These are phyloP conservation scores for Dromiciops gliroides DNA, from an alignment of 2,113 vertebrate genomes.

Conservation along the genomic window DNA sequence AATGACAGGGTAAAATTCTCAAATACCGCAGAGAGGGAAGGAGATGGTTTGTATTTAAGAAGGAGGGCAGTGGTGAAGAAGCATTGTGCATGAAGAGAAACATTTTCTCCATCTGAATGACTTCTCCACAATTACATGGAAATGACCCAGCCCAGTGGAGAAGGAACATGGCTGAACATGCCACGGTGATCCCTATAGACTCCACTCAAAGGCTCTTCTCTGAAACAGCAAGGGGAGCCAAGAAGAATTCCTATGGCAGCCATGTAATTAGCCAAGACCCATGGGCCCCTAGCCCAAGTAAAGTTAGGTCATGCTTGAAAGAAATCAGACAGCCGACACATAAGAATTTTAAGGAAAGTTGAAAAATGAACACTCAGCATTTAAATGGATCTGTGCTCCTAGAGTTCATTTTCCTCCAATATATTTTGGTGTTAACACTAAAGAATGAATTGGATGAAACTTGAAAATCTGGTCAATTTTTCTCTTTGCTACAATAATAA, in stretches of 20 bases:
- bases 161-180: background rate
- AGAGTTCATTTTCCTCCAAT: background rate
- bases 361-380: conserved; percentile 11
- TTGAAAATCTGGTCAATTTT: background rate
- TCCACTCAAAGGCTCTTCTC: background rate
- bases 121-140: conserved; percentile 57
- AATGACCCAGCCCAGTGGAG: conserved; percentile 16
- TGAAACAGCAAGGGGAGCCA: conserved; percentile 17
- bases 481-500: background rate
- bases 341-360: background rate
- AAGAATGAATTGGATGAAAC: background rate
- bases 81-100: conserved; percentile 55
- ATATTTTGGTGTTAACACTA: background rate
- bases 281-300: conserved; percentile 39
- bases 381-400: background rate
- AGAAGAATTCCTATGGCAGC: conserved; percentile 43
- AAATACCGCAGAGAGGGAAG: conserved; percentile 56
- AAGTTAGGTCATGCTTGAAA: conserved; percentile 54
- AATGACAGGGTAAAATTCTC: conserved; percentile 53
- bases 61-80: conserved; percentile 40
- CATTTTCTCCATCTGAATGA: conserved; percentile 48
- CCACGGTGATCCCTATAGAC: background rate
- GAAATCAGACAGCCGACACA: conserved; percentile 20
- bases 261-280: conserved; percentile 29
- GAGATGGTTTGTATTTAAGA: conserved; percentile 61